A percentile compares a stretch with the other conserved stretches of the same genome.
Conservation (phyloP, 1,140 invertebrate genomes). For the Charaxes varanes region DNA sequence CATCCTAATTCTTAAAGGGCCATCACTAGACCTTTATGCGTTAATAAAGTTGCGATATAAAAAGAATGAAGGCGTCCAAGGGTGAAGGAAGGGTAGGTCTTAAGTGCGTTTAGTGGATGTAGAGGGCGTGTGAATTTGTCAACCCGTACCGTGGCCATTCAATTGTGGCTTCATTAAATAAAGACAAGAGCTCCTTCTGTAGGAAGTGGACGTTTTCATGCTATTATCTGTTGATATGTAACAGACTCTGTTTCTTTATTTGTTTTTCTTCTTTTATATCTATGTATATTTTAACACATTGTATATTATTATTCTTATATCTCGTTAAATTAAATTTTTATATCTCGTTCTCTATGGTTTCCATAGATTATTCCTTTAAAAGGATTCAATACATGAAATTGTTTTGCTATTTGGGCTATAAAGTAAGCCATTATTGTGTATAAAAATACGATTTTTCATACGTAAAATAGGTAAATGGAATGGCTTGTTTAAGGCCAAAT, state of each 20-base stretch:
- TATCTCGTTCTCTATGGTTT: too few species aligned
- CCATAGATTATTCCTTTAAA: too few species aligned
- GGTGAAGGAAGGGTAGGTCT: slow-evolving; percentile 65
- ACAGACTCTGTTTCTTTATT: too few species aligned
- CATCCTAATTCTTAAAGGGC: slow-evolving; percentile 71
- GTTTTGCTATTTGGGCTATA: not conserved
- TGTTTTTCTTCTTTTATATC: too few species aligned
- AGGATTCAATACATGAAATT: slow-evolving; percentile 5
- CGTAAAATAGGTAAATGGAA: slow-evolving; percentile 7
- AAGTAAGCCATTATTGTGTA: not conserved
- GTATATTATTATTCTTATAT: too few species aligned
- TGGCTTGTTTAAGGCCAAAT: slow-evolving; percentile 29
- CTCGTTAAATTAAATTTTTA: too few species aligned
- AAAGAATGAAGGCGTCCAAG: slow-evolving; percentile 68
- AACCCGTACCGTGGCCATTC: slow-evolving; percentile 47
- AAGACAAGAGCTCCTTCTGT: slow-evolving; percentile 41
- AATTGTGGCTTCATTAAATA: slow-evolving; percentile 64
- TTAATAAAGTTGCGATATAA: slow-evolving; percentile 74
- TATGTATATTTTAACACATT: too few species aligned
- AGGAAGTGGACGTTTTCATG: slow-evolving; percentile 21
- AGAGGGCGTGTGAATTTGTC: slow-evolving; percentile 71
- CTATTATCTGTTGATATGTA: slow-evolving; percentile 23
- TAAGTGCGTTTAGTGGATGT: slow-evolving; percentile 70
- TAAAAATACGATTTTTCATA: slow-evolving; percentile 2
- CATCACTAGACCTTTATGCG: slow-evolving; percentile 71